Base-by-base conservation (phyloP, 1,140 invertebrate genomes). In the Physella acuta region DNA sequence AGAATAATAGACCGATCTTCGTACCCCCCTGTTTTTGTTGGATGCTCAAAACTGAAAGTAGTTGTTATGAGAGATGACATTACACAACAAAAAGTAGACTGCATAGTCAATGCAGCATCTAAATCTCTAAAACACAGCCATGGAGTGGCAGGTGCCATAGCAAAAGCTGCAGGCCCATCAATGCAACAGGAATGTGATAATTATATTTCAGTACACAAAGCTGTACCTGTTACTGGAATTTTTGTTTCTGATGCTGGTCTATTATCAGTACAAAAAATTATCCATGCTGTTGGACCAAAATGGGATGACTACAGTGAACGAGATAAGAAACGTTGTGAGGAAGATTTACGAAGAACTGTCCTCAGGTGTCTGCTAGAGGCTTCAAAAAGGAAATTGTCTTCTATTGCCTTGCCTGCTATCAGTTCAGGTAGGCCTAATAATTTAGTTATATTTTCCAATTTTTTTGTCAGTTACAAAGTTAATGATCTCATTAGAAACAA, bases 71-170 rank as follows among this genome's bases (percentile, higher is more conserved):
- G 70, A 62, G 93, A 92, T n/a, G 92, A 94, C 81, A 94, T 96
- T 24, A 94, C 93, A 1, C 87, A 86, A 52, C 84, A 95, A 11
- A 90, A 92, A 87, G 88, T 94, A 53, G 93, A 94, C 88, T 92
- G 89, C 0, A 94, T 97, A 79, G 93, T 95, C 0, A 97, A 95
- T 88, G 94, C 94, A 62, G 94, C 94, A 1, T 95, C 96, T 84
- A 88, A 87, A 8, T 79, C 81, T 26, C 85, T 96, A 26, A 79
- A 88, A 36, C 92, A 92, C 58, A 93, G 93, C 30, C 92, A 92
- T 51, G 93, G 94, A 85, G 71, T 95, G 36, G 93, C 95, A 85
- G 92, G 92, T 68, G 92, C 92, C 16, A 95, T 97, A 80, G 52
- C 73, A 20, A 52, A 73, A 3, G 75, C 75, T 52, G 78, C 75